Evolutionary conservation across 2,113 vertebrate species (phyloP), one percentile per base, ranked within the genome.

Genomic region (Pipa parva): DNA sequence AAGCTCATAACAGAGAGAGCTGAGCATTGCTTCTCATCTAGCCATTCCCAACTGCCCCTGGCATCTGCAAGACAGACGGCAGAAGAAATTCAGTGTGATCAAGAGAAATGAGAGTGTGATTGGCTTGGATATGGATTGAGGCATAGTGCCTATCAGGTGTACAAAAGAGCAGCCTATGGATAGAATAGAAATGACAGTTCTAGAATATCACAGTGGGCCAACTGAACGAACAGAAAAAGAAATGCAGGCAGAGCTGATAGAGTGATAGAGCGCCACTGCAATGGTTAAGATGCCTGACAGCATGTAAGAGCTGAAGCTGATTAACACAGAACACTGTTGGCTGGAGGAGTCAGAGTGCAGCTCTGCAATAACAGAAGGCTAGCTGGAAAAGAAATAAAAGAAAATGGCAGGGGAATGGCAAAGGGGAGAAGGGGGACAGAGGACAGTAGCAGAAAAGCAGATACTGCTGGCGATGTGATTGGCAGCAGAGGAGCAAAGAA

Each of bases 11-110:
- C 18, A 57, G 63, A 57, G 63, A 59, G 56, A 27, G 27, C 22
- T 50, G 45, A 24, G 21, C 22, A 17, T 15, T 17, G 7, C 54
- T 25, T 25, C 31, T 42, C 56, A 54, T 37, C 12, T 37, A 28
- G 50, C 22, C 10, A 26, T 46, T 18, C 42, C 21, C 17, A 21
- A 52, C 11, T 17, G 57, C 65, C 46, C 29, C 65, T 11, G 31
- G 65, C 56, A 18, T 22, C 45, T 4, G 24, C 17, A 37, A 39
- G 57, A 69, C 15, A 26, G 65, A 42, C 65, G 50, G 46, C 17
- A 59, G 48, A n/a, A 21, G 46, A 51, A 68, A 68, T 68, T 22
- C 57, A 42, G 51, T 69, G 65, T 52, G 65, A 69, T 20, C 31
- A 60, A 60, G 65, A 69, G 65, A 24, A 69, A 69, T 60, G 65